These are phyloP conservation scores for Diachasma alloeum DNA, from an alignment of 1,140 invertebrate species.

Conservation along the genomic window DNA sequence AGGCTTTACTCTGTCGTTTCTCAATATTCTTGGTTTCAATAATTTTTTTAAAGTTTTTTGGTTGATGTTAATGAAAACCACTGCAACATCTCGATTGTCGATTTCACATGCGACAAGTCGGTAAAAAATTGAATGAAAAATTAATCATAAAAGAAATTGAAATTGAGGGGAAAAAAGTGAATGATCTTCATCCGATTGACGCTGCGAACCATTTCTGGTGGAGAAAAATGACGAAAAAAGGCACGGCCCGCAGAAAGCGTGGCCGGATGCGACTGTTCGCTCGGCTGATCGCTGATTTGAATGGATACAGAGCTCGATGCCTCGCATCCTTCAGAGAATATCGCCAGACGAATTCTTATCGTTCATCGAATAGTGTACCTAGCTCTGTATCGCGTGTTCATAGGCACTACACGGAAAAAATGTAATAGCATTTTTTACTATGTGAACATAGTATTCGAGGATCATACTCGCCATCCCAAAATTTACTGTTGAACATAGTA, in stretches of 20 bases:
- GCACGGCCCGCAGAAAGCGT: constrained; percentile 51
- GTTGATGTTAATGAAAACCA: too few species aligned
- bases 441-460: too few species aligned
- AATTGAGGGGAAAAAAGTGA: neutral
- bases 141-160: constrained; percentile 11
- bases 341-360: neutral
- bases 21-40: neutral
- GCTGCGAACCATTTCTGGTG: neutral
- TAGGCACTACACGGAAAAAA: too few species aligned
- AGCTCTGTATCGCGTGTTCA: neutral
- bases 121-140: constrained; percentile 8
- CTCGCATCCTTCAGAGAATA: neutral
- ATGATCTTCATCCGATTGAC: constrained; percentile 6
- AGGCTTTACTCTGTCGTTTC: constrained; percentile 8
- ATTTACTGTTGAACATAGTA: too few species aligned
- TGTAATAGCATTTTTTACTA: too few species aligned
- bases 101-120: too few species aligned
- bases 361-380: neutral
- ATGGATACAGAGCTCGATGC: constrained; percentile 32
- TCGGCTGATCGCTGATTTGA: constrained; percentile 45
- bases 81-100: neutral
- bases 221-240: constrained; percentile 25
- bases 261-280: constrained; percentile 47
- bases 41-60: too few species aligned
- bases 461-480: too few species aligned